Evolutionary conservation across 2,113 vertebrate genomes (phyloP).

Genomic region (Vimba vimba): DNA sequence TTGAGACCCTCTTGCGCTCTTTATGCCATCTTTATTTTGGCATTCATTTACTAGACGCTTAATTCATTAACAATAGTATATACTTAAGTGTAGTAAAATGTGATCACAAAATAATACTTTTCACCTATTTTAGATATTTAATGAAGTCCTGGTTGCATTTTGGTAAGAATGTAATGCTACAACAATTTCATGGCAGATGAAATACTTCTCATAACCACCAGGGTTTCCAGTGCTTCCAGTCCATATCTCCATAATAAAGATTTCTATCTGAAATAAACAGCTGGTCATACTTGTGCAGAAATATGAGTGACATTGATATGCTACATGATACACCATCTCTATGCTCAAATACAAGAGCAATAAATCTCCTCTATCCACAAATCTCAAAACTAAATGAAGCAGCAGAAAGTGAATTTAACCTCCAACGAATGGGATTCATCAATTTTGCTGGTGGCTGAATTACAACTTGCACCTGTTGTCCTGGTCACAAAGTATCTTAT

Average conservation of each 20-base stretch:
- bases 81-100: neutral
- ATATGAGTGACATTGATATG: slow-evolving; percentile 7
- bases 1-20: neutral
- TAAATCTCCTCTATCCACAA: neutral
- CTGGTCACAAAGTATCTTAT: slow-evolving; percentile 74
- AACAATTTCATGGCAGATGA: slow-evolving; percentile 9
- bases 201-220: neutral
- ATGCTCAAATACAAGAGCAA: neutral
- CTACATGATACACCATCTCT: neutral
- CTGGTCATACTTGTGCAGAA: neutral
- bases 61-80: neutral
- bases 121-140: neutral
- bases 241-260: slow-evolving; percentile 19
- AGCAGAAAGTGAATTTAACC: slow-evolving; percentile 5
- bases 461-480: slow-evolving; percentile 77
- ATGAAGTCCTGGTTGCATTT: neutral
- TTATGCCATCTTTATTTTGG: neutral
- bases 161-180: slow-evolving; percentile 35
- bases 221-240: slow-evolving; percentile 18
- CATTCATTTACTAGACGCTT: neutral
- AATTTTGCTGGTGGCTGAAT: slow-evolving; percentile 39
- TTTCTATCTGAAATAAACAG: neutral
- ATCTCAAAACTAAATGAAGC: slow-evolving; percentile 27
- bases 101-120: neutral
- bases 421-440: slow-evolving; percentile 1